These are phyloP conservation scores for Heliconius cydno DNA, from an alignment of 2,888 invertebrate species.

Conservation along the genomic window DNA sequence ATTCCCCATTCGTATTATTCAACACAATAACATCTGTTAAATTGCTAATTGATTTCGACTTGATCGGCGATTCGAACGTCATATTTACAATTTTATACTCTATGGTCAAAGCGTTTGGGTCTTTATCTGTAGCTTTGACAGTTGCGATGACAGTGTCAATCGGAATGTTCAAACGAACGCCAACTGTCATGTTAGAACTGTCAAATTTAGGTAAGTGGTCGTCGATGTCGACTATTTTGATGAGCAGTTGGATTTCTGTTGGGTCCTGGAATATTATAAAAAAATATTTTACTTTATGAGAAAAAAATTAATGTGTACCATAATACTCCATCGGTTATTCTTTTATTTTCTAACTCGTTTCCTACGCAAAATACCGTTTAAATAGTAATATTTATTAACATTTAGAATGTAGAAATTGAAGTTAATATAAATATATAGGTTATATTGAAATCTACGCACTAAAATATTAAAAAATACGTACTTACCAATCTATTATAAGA, in stretches of 20 bases:
- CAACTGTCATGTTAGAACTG: slow-evolving; percentile 85
- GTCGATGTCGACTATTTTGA: slow-evolving; percentile 87
- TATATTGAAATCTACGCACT: too few species aligned
- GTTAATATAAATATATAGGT: background rate
- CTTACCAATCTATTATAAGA: slow-evolving; percentile 85
- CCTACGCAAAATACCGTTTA: too few species aligned
- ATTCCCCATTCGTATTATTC: slow-evolving; percentile 87
- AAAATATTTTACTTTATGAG: background rate
- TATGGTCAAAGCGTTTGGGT: slow-evolving; percentile 86
- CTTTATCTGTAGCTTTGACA: slow-evolving; percentile 86
- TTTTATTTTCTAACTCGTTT: too few species aligned
- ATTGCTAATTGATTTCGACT: slow-evolving; percentile 71
- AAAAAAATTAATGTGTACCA: too few species aligned
- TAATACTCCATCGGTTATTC: too few species aligned
- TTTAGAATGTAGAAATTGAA: background rate
- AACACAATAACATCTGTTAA: slow-evolving; percentile 84
- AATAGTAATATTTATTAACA: background rate
- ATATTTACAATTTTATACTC: slow-evolving; percentile 85
- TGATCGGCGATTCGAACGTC: slow-evolving; percentile 81
- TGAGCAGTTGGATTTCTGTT: slow-evolving; percentile 86
- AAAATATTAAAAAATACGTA: slow-evolving; percentile 17
- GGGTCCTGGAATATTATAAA: slow-evolving; percentile 82
- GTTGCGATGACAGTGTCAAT: slow-evolving; percentile 88
- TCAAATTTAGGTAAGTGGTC: slow-evolving; percentile 89
- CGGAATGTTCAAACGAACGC: slow-evolving; percentile 89